Percentiles rank a stretch among this genome's conserved stretches.
Evolutionary conservation across 2,113 vertebrate genomes (phyloP).

Genomic region (Trochalopteron elliotii): DNA sequence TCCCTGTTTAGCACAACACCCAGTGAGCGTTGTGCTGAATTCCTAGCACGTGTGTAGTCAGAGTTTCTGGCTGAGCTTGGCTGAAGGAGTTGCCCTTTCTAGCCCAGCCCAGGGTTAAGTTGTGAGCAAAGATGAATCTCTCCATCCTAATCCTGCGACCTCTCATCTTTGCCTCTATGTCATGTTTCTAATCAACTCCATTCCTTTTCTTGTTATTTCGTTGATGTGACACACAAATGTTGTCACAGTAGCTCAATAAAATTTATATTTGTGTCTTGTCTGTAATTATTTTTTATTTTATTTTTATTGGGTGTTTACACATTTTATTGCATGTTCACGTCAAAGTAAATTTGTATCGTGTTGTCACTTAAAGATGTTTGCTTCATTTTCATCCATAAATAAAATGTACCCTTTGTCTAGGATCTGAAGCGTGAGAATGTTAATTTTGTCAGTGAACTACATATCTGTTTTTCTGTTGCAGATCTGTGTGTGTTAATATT

Average conservation of each 20-base stretch:
- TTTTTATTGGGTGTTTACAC: conserved; percentile 29
- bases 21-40: background rate
- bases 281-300: conserved; percentile 41
- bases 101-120: background rate
- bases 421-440: background rate
- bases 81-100: background rate
- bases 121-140: background rate
- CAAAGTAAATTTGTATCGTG: background rate
- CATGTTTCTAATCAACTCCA: background rate
- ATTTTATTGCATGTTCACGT: background rate
- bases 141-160: background rate
- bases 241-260: conserved; percentile 30
- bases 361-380: conserved; percentile 4
- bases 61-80: background rate
- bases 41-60: background rate
- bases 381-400: conserved; percentile 25
- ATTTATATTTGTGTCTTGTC: conserved; percentile 7
- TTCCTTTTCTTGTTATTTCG: background rate
- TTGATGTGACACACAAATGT: background rate
- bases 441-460: conserved; percentile 5
- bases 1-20: background rate
- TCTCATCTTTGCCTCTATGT: background rate
- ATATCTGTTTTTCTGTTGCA: background rate
- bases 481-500: background rate
- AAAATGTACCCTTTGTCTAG: background rate